A percentile compares a stretch with the other conserved stretches of the same genome.
Conservation (phyloP, 2,888 invertebrate genomes). For the Philaethria dido region DNA sequence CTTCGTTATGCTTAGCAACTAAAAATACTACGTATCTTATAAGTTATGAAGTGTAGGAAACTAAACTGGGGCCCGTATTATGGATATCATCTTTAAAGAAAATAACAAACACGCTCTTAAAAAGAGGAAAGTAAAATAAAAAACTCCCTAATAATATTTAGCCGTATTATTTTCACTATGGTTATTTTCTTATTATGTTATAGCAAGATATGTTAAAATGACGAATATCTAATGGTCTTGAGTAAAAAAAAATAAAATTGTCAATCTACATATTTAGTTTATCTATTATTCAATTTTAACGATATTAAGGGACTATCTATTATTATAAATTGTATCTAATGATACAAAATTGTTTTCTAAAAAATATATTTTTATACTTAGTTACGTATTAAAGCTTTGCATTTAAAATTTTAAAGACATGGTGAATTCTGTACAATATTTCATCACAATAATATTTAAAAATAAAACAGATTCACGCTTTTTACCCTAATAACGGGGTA, state of each 20-base stretch:
- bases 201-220: background rate
- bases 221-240: background rate
- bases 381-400: no score
- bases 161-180: background rate
- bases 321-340: no score
- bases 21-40: background rate
- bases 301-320: no score
- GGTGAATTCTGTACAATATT: background rate
- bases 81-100: background rate
- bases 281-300: no score
- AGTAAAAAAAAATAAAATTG: no score
- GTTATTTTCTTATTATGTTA: background rate
- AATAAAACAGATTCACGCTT: no score
- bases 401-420: no score
- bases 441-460: background rate
- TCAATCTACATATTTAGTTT: no score
- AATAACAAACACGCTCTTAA: background rate
- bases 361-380: no score
- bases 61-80: background rate
- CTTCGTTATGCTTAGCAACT: background rate
- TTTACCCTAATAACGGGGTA: no score
- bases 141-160: background rate
- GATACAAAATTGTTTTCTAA: no score
- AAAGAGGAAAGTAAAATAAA: background rate
- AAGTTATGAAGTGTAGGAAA: background rate